Conservation (phyloP, 2,113 vertebrate genomes). For the Chionodraco myersi region DNA sequence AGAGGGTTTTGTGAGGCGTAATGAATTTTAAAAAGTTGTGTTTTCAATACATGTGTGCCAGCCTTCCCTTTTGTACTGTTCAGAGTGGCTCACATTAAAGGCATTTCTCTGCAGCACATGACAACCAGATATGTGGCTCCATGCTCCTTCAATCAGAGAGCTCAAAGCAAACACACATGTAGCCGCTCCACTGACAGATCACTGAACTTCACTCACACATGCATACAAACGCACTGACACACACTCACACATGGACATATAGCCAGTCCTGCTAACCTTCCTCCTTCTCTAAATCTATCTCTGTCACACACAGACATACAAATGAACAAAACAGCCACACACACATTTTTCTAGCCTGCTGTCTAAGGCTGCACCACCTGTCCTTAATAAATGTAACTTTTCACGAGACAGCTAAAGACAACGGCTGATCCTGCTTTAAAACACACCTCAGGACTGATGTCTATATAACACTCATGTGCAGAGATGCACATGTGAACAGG, state of each 20-base stretch:
- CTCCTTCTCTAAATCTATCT: slow-evolving; percentile 19
- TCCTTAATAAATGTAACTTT: slow-evolving; percentile 67
- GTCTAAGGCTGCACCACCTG: slow-evolving; percentile 60
- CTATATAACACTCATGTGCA: slow-evolving; percentile 45
- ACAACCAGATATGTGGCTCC: slow-evolving; percentile 69
- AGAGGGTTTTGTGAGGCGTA: slow-evolving; percentile 41
- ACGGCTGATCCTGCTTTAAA: slow-evolving; percentile 59
- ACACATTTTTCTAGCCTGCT: slow-evolving; percentile 34
- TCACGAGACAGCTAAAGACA: slow-evolving; percentile 50
- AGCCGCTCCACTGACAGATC: slow-evolving; percentile 61
- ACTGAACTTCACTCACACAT: slow-evolving; percentile 57
- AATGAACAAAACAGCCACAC: slow-evolving; percentile 27
- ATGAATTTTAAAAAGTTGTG: slow-evolving; percentile 60
- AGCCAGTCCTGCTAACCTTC: slow-evolving; percentile 14
- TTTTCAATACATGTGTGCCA: slow-evolving; percentile 60
- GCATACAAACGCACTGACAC: slow-evolving; percentile 51
- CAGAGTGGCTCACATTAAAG: slow-evolving; percentile 67
- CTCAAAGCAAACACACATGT: slow-evolving; percentile 74
- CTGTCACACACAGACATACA: slow-evolving; percentile 28
- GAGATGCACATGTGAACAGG: slow-evolving; percentile 47
- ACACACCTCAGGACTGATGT: slow-evolving; percentile 58
- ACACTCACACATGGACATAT: slow-evolving; percentile 57
- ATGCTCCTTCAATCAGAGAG: slow-evolving; percentile 64
- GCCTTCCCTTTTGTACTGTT: slow-evolving; percentile 54
- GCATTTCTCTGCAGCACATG: slow-evolving; percentile 71